Percentiles rank a stretch among this genome's conserved stretches.
Evolutionary conservation across 2,888 invertebrate genomes (phyloP).

Genomic region (Plagodis dolabraria): DNA sequence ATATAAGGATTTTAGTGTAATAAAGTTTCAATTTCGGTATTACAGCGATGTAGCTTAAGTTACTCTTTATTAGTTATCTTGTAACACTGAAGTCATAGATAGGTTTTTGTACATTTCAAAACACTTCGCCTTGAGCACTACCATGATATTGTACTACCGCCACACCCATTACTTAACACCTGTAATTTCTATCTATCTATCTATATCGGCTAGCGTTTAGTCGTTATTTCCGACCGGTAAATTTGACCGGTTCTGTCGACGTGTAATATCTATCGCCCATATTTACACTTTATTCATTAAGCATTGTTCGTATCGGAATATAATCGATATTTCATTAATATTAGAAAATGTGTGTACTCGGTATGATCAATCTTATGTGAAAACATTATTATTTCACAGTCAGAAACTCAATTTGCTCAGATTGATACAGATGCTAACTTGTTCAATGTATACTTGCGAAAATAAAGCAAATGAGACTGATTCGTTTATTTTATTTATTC

Average conservation of each 20-base stretch:
- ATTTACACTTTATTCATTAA: not conserved
- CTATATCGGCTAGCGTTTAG: too few relatives aligned
- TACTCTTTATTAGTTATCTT: constrained; percentile 8
- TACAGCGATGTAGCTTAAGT: constrained; percentile 27
- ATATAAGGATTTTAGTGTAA: constrained; percentile 21
- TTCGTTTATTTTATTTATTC: constrained; percentile 50
- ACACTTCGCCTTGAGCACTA: constrained; percentile 49
- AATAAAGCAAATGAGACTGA: constrained; percentile 78
- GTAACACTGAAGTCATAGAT: constrained; percentile 21
- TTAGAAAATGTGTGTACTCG: not conserved
- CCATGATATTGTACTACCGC: constrained; percentile 30
- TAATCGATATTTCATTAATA: not conserved
- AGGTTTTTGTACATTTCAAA: constrained; percentile 39
- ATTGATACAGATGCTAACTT: constrained; percentile 47
- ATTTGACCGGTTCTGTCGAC: too few relatives aligned
- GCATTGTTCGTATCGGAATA: not conserved
- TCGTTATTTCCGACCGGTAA: too few relatives aligned
- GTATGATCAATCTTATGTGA: constrained; percentile 11
- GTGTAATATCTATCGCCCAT: not conserved
- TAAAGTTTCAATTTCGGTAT: constrained; percentile 21
- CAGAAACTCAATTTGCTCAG: constrained; percentile 59
- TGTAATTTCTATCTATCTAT: not conserved
- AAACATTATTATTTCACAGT: constrained; percentile 10
- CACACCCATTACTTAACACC: not conserved
- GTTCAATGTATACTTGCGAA: constrained; percentile 51